Evolutionary conservation across 2,113 vertebrate species (phyloP), one percentile per base, ranked within the genome.

Genomic region (Rhabdomys dilectus): DNA sequence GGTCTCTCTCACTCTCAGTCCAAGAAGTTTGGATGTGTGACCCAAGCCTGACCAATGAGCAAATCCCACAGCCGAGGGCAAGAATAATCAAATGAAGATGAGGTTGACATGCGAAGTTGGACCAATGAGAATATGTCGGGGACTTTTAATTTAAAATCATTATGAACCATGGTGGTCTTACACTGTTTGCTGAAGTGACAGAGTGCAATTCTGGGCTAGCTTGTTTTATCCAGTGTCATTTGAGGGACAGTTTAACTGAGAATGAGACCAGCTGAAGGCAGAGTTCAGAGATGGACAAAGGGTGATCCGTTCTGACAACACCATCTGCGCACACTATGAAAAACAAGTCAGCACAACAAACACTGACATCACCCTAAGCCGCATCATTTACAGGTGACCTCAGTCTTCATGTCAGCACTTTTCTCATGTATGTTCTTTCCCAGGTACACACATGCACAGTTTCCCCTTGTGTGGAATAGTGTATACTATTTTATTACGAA

Each of bases 211-310:
- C 42, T 75, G 29, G 60, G 3, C 7, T 58, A 39, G 56, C 31
- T 81, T 88, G 51, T 36, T 21, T 64, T 36, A 31, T 70, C 81
- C 58, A 29, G 58, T 62, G 58, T 64, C 58, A 64, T 8, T 17
- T 31, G 81, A 42, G 26, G 39, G 64, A 64, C 24, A 60, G 5
- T 39, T 42, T 66, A 66, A 60, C 2, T n/a, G 56, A 58, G 48
- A 92, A 76, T 39, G 45, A 94, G 91, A 48, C 7, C 34, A 96
- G 42, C 3, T 53, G 22, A 92, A 96, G 58, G 26, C 48, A n/a
- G 22, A 91, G 92, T 75, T 85, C 66, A 76, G 64, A 93, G 48
- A 34, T 1, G 0, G 5, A 78, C 3, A 77, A 72, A 22, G 15
- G 91, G 31, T 66, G 22, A 66, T 56, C 36, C 56, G 60, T 62